Evolutionary conservation across 2,888 invertebrate genomes (phyloP).

Genomic region (Pycnomerus fuliginosus): DNA sequence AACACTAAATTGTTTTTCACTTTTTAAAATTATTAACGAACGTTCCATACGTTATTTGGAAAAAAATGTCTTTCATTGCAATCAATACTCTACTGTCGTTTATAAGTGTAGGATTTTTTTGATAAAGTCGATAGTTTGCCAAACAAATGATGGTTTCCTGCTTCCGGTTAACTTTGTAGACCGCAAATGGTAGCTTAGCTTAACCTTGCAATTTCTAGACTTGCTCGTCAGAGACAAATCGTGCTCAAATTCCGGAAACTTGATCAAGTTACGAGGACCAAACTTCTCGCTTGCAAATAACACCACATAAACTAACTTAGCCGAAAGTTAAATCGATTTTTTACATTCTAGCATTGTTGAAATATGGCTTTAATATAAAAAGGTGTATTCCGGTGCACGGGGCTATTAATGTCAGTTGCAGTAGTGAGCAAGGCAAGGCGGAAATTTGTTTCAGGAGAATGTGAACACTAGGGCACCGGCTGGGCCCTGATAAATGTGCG

Average conservation of each 20-base stretch:
- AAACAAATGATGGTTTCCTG: too few relatives aligned
- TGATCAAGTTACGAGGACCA: conserved; percentile 12
- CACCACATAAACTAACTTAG: conserved; percentile 13
- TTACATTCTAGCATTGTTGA: not conserved
- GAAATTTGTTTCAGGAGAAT: conserved; percentile 42
- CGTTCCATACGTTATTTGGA: too few relatives aligned
- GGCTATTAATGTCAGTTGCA: conserved; percentile 46
- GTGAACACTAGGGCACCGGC: conserved; percentile 25
- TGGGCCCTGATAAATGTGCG: conserved; percentile 21
- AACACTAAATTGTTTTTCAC: too few relatives aligned
- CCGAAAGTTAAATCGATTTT: not conserved
- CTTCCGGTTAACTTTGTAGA: too few relatives aligned
- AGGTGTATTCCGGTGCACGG: conserved; percentile 40
- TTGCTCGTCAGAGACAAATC: conserved; percentile 6
- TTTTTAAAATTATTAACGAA: too few relatives aligned
- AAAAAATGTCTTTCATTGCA: too few relatives aligned
- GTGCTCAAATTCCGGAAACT: conserved; percentile 13
- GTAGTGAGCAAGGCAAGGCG: conserved; percentile 31
- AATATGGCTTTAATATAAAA: conserved; percentile 28
- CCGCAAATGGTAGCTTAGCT: too few relatives aligned
- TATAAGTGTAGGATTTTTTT: too few relatives aligned
- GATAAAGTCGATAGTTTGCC: too few relatives aligned
- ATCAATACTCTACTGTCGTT: too few relatives aligned
- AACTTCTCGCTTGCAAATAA: conserved; percentile 11
- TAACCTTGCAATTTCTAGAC: too few relatives aligned